Percentiles rank a stretch among this genome's conserved stretches.
Evolutionary conservation across 2,888 invertebrate genomes (phyloP).

Genomic region (Volucella inanis): DNA sequence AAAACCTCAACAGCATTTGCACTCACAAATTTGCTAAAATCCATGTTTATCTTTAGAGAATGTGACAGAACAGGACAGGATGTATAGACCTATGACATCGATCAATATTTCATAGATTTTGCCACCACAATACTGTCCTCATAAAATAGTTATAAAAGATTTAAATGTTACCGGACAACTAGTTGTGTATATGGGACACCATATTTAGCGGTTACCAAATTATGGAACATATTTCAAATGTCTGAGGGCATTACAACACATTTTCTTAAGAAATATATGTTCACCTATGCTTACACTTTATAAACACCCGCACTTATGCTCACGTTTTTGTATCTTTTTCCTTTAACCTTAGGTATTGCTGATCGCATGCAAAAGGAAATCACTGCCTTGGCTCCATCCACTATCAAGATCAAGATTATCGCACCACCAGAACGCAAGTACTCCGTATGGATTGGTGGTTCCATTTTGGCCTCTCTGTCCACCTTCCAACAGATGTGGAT

Average conservation of each 20-base stretch:
- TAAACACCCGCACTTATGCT: background rate
- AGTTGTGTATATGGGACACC: too few relatives aligned
- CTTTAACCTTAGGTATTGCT: conserved; percentile 85
- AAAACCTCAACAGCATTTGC: too few relatives aligned
- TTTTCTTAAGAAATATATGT: conserved; percentile 84
- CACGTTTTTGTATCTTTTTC: background rate
- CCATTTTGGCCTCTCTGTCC: conserved; percentile 93
- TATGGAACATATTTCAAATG: too few relatives aligned
- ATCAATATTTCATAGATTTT: too few relatives aligned
- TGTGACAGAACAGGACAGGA: too few relatives aligned
- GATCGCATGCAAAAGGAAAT: conserved; percentile 96
- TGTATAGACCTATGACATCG: too few relatives aligned
- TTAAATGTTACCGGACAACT: too few relatives aligned
- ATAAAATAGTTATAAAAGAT: too few relatives aligned
- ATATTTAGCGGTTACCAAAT: too few relatives aligned
- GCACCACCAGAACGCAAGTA: conserved; percentile 95
- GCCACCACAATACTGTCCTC: too few relatives aligned
- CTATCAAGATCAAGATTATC: conserved; percentile 97
- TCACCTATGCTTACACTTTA: background rate
- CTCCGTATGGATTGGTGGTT: conserved; percentile 94
- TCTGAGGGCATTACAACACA: conserved; percentile 95
- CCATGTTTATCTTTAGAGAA: too few relatives aligned
- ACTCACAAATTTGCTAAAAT: too few relatives aligned
- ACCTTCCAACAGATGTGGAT: conserved; percentile 97
- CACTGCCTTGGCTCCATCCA: conserved; percentile 93